Evolutionary conservation across 2,113 vertebrate species (phyloP).

Genomic region (Gopherus evgoodei): DNA sequence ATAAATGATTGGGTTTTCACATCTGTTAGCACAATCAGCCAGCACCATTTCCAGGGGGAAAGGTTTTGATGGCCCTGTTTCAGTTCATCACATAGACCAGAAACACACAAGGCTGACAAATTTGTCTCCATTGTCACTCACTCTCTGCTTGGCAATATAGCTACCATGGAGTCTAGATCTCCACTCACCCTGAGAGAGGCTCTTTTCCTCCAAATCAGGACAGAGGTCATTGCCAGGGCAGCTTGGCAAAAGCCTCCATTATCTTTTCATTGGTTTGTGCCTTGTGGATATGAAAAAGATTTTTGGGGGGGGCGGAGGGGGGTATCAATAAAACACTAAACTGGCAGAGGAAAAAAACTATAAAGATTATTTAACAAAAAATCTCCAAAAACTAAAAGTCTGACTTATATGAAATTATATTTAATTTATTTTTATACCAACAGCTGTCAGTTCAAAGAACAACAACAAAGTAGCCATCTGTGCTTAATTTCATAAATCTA

Average conservation of each 20-base stretch:
- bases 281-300: slow-evolving; percentile 57
- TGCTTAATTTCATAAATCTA: slow-evolving; percentile 85
- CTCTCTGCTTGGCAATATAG: not conserved
- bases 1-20: slow-evolving; percentile 29
- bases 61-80: not conserved
- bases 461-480: slow-evolving; percentile 89
- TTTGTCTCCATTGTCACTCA: fast-evolving
- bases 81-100: not conserved
- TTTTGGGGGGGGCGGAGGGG: slow-evolving; percentile 42
- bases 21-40: not conserved
- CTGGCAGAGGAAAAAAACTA: slow-evolving; percentile 46
- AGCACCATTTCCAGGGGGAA: slow-evolving; percentile 11
- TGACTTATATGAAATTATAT: slow-evolving; percentile 87
- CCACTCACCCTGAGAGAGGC: not conserved
- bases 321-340: slow-evolving; percentile 64
- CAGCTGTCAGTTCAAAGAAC: slow-evolving; percentile 89
- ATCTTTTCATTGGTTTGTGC: slow-evolving; percentile 13
- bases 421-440: slow-evolving; percentile 89
- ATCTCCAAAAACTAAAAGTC: slow-evolving; percentile 64
- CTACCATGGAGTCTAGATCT: not conserved
- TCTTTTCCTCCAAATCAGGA: not conserved
- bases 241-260: not conserved
- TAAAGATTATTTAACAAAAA: slow-evolving; percentile 78
- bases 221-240: slow-evolving; percentile 7
- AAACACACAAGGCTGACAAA: not conserved